A percentile compares a stretch with the other conserved stretches of the same genome.
Evolutionary conservation across 2,797 vertebrate species (phyloP).

Genomic region (Dendrocincla tyrannina): DNA sequence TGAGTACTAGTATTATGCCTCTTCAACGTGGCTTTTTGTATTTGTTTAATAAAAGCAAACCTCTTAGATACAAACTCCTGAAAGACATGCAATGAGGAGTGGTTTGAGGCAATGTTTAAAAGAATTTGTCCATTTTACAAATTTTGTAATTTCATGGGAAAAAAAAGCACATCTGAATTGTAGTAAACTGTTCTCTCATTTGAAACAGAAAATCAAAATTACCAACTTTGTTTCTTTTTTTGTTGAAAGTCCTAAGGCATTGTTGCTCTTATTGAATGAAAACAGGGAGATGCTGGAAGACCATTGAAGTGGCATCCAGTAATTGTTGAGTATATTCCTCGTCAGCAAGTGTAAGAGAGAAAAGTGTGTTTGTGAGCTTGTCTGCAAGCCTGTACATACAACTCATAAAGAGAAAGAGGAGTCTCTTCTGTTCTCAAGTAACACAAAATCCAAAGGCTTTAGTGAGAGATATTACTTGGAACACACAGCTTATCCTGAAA

Average conservation of each 20-base stretch:
- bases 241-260: neutral
- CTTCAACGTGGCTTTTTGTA: neutral
- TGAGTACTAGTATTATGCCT: neutral
- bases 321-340: neutral
- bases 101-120: neutral
- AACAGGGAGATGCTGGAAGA: neutral
- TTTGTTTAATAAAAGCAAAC: neutral
- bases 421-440: neutral
- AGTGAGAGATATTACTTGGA: neutral
- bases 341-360: neutral
- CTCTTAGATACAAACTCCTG: neutral
- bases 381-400: neutral
- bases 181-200: neutral
- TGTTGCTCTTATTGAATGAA: neutral
- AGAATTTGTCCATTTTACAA: neutral
- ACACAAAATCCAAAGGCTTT: neutral
- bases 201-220: neutral
- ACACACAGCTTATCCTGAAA: neutral
- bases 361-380: fast-evolving
- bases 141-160: neutral
- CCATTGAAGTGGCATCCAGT: neutral
- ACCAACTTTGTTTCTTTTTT: neutral
- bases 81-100: neutral
- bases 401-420: neutral
- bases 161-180: neutral